phyloP scores from a whole-genome alignment of 1,140 invertebrate genomes.

The Metopolophium dirhodum region DNA sequence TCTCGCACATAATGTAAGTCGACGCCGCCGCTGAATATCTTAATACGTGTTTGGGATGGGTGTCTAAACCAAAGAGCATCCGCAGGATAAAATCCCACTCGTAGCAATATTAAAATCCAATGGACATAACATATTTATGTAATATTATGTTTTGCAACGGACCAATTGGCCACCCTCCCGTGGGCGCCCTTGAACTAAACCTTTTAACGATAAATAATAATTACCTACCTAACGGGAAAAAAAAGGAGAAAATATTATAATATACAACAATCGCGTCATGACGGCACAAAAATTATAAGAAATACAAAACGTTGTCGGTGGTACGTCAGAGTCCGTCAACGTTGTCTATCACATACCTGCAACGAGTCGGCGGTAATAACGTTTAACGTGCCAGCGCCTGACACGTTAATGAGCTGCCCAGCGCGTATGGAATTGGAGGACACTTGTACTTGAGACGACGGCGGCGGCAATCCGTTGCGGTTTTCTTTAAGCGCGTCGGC shows the following conservation, averaged over 20 bases:
- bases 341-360: conserved; percentile 64
- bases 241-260: background rate
- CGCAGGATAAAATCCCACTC: no score
- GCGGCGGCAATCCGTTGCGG: conserved; percentile 67
- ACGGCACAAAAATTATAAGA: background rate
- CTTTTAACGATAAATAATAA: background rate
- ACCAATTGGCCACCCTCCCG: no score
- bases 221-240: background rate
- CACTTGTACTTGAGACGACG: conserved; percentile 69
- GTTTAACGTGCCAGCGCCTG: conserved; percentile 77
- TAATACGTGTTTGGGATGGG: background rate
- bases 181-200: no score
- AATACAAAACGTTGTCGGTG: background rate
- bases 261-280: background rate
- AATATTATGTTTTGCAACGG: no score
- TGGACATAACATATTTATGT: no score
- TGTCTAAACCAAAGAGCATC: no score
- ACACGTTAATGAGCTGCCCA: conserved; percentile 76
- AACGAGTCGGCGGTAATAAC: conserved; percentile 83
- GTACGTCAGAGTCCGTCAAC: background rate
- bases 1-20: no score
- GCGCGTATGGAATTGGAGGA: conserved; percentile 72
- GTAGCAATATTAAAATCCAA: no score
- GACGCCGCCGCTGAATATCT: background rate
- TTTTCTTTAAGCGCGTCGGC: conserved; percentile 67